phyloP scores from a whole-genome alignment of 2,888 invertebrate species.

The Drepanosiphum platanoidis region DNA sequence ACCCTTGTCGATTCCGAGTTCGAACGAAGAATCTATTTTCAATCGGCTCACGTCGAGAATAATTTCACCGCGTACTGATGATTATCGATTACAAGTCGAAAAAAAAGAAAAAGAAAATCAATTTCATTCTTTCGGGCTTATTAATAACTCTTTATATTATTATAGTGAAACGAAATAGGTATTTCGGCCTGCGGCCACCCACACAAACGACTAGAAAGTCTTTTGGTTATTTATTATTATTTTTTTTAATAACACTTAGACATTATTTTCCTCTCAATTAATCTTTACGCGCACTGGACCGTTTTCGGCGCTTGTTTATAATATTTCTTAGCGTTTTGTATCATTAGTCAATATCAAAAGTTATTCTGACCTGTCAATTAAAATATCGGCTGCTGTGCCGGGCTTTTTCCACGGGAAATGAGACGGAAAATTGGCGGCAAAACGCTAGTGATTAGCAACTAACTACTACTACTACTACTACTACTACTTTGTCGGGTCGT shows the following conservation, averaged over 20 bases:
- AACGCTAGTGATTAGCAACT: not conserved
- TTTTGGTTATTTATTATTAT: slow-evolving; percentile 46
- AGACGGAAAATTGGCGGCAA: slow-evolving; percentile 38
- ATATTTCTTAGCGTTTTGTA: slow-evolving; percentile 23
- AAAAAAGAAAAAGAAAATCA: no score
- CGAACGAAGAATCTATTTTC: no score
- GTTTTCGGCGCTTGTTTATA: slow-evolving; percentile 20
- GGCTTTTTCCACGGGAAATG: slow-evolving; percentile 43
- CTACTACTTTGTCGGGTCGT: not conserved
- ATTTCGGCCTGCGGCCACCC: not conserved
- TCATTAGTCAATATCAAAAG: slow-evolving; percentile 59
- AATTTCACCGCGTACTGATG: no score
- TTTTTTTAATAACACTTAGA: slow-evolving; percentile 52
- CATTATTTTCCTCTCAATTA: slow-evolving; percentile 56
- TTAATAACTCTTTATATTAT: no score
- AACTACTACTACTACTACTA: no score
- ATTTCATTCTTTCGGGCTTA: no score
- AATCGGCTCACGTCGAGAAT: no score
- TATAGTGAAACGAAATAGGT: not conserved
- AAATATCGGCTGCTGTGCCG: slow-evolving; percentile 16
- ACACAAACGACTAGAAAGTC: not conserved
- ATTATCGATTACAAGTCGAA: no score
- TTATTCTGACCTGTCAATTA: slow-evolving; percentile 59
- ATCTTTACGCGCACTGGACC: slow-evolving; percentile 28
- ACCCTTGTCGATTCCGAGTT: no score